Base-by-base conservation (phyloP, 2,888 invertebrate species). In the Drosophila meridiana region DNA sequence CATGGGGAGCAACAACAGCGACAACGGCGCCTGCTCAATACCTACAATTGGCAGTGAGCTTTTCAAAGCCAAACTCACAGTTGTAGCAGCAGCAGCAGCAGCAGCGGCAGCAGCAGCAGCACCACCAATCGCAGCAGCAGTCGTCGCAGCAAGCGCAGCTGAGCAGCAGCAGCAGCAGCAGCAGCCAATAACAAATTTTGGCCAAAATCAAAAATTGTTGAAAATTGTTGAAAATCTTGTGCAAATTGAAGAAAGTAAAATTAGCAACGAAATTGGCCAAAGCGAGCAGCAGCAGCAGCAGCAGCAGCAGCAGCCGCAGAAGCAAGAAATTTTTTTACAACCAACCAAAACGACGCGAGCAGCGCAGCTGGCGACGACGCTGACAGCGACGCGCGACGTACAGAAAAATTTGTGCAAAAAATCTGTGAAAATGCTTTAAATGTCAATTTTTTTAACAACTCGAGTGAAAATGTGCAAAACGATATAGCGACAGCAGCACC, bases 361-460 rank as follows among this genome's bases (percentile, higher is more conserved):
- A 40, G 68, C 73, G 76, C 67, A 67, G 73, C 42, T n/a, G 63
- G 43, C 61, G 60, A 43, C 62, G 71, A 66, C 57, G 73, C 11
- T n/a, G 64, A 52, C 74, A 72, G 72, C 69, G 82, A 68, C 68
- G 85, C 90, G 78, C 73, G 68, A 69, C 86, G 88, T 86, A 86
- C 59, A 86, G 89, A 86, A 87, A 86, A 86, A 69, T 75, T 89
- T 78, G 90, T 87, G 89, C 78, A 80, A 89, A 89, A 82, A 82
- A 68, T 28, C 63, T 62, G 80, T 71, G 66, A 80, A 83, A 82
- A 79, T 78, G 76, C 62, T 64, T 76, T 76, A 79, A 73, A 42
- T 73, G 76, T 69, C 57, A 64, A 85, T 76, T 82, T 85, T 89
- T 84, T 89, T 87, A 74, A 55, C 47, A 48, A 40, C 2, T 59